Evolutionary conservation across 2,888 invertebrate genomes (phyloP), one percentile per base, ranked within the genome.

Genomic region (Drosophila pseudotakahashii): DNA sequence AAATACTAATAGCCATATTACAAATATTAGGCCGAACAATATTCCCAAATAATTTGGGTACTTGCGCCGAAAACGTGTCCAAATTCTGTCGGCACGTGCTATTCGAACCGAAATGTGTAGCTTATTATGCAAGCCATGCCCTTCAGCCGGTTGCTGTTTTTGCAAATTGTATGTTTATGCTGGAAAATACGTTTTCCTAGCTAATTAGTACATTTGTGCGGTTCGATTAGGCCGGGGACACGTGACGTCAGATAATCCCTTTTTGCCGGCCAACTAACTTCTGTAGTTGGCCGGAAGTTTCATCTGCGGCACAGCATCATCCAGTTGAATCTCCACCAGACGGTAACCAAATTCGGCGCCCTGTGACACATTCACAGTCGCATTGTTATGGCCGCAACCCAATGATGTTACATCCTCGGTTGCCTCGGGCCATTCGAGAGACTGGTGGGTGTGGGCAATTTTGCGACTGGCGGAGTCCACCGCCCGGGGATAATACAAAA

Each of bases 401-500:
- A 63, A 54, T 53, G 60, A 64, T 64, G 63, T 64, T 59, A 63
- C 48, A 62, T 52, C 51, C 62, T 62, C 44, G 51, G 61, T 41
- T n/a, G 52, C 62, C 62, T 48, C 48, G 16, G 61, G 57, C 39
- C 53, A 47, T 37, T 16, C 32, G 11, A 34, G 19, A 48, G 34
- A 19, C 13, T n/a, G 1, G 0, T 34, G 48, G 37, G 37, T 44
- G 63, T 37, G 61, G 59, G 62, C 47, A 34, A 42, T 37, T 32
- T 48, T 54, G 59, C 57, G 39, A 52, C 52, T 34, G 52, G 52
- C 61, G 42, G 36, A 63, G 54, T 54, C 58, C 68, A 44, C 61
- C 50, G 66, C 62, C 70, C 52, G 62, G 72, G 73, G 59, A 72
- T 80, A 77, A 66, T 64, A 62, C 67, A 63, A 80, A 87, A 84